These are phyloP conservation scores for Chymomyza fuscimana DNA, from an alignment of 2,888 invertebrate genomes.

Conservation along the genomic window DNA sequence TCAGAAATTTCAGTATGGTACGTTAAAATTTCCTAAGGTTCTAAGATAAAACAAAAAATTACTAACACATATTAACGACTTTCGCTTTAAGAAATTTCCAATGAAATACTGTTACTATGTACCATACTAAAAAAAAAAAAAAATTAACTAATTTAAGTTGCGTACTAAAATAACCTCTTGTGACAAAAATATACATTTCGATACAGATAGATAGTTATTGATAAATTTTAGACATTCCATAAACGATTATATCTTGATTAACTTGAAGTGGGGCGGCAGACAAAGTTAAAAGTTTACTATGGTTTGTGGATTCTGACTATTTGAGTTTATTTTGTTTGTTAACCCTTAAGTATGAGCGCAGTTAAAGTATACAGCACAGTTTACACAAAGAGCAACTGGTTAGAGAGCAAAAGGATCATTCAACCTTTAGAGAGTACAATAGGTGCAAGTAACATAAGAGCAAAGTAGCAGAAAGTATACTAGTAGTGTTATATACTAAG, in stretches of 20 bases:
- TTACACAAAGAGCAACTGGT: neutral
- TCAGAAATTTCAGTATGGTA: conserved; percentile 10
- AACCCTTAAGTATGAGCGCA: too few relatives aligned
- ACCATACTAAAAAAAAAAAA: neutral
- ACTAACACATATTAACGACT: too few relatives aligned
- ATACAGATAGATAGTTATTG: conserved; percentile 9
- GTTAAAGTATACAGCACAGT: too few relatives aligned
- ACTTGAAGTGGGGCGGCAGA: conserved; percentile 15
- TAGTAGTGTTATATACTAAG: too few relatives aligned
- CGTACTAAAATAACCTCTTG: neutral
- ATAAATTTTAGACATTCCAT: conserved; percentile 49
- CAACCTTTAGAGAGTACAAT: neutral
- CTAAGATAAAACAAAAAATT: neutral
- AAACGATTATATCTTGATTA: conserved; percentile 57
- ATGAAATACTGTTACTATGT: neutral
- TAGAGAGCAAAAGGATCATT: neutral
- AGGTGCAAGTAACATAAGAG: neutral
- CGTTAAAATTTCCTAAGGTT: conserved; percentile 12
- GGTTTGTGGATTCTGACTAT: too few relatives aligned
- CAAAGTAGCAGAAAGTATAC: neutral
- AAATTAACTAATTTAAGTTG: too few relatives aligned
- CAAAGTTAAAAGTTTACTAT: too few relatives aligned
- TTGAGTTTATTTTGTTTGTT: too few relatives aligned
- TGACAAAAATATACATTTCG: too few relatives aligned
- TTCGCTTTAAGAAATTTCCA: too few relatives aligned